Evolutionary conservation across 2,888 invertebrate species (phyloP).

Genomic region (Sturmia bella): DNA sequence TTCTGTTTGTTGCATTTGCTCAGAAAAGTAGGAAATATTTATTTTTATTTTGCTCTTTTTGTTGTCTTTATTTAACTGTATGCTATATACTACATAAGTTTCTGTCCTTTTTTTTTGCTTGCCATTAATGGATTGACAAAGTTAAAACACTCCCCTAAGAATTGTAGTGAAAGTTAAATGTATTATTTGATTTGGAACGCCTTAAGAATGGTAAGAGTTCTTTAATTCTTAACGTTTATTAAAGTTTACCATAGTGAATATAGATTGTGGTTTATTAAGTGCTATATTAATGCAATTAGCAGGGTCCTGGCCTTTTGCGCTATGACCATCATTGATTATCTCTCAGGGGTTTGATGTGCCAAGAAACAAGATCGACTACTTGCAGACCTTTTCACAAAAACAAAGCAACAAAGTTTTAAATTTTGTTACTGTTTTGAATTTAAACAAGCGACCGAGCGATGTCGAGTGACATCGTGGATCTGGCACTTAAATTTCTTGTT

Average conservation of each 20-base stretch:
- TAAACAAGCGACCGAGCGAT: too few relatives aligned
- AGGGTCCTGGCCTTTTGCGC: too few relatives aligned
- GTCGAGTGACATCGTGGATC: too few relatives aligned
- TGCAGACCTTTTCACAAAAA: too few relatives aligned
- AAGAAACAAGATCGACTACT: too few relatives aligned
- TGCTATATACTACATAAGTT: background rate
- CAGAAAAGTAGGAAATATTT: conserved; percentile 54
- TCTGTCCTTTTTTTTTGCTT: conserved; percentile 10
- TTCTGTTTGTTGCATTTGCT: conserved; percentile 63
- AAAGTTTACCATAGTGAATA: background rate
- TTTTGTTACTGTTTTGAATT: too few relatives aligned
- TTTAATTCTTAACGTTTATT: background rate
- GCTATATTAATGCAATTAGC: too few relatives aligned
- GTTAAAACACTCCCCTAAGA: conserved; percentile 22
- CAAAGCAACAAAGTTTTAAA: too few relatives aligned
- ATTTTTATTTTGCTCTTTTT: conserved; percentile 71
- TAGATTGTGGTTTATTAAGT: background rate
- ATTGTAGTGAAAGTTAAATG: conserved; percentile 10
- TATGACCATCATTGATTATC: too few relatives aligned
- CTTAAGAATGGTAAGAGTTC: conserved; percentile 4
- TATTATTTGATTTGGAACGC: conserved; percentile 28
- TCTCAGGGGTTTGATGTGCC: too few relatives aligned
- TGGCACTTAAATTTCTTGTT: too few relatives aligned
- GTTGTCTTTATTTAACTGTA: conserved; percentile 12
- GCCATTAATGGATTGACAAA: conserved; percentile 26